Base-by-base conservation (phyloP, 2,888 invertebrate species). In the Patella depressa region DNA sequence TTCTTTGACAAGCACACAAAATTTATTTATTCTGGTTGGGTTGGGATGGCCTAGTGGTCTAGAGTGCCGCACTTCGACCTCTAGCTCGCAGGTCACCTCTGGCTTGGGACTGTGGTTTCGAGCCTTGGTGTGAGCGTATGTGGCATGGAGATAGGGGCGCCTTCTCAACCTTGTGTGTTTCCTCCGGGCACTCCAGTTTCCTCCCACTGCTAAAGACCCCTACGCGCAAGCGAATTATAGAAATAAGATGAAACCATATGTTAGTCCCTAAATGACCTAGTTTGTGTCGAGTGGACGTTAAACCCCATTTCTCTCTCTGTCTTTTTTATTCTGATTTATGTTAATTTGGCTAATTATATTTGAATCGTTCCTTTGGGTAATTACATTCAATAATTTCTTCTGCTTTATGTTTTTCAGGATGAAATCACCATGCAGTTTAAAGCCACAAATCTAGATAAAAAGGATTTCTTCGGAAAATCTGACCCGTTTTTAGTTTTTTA, bases 401-500 rank as follows among this genome's bases (percentile, higher is more conserved):
- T 45, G 45, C 1, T 7, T 45, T 45, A 45, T 65, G 2, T 65
- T 24, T 79, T 83, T 11, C 78, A 92, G 88, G 92, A 92, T 80
- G 83, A 88, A 7, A 79, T 89, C 29, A 86, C 86, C 17, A 79
- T 93, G 74, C 90, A 92, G 76, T 88, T 92, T 72, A 85, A 85
- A 82, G 92, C 88, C 11, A 83, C 84, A 34, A 91, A 92, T 69
- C 83, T 93, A 72, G 93, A 93, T 81, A 91, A 91, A 82, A 93
- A 93, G 83, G 93, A 93, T 83, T 91, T 93, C 80, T 90, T 93
- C 83, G 93, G 93, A 14, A 93, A 93, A 83, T 93, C 92, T 74
- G 93, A 93, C 83, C 93, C 93, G 0, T 93, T 91, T 79, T 84
- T 93, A 34, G 88, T 91, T 74, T 90, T 93, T 79, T 88, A 87